Conservation (phyloP, 2,113 vertebrate genomes). For the Enhydra lutris region DNA sequence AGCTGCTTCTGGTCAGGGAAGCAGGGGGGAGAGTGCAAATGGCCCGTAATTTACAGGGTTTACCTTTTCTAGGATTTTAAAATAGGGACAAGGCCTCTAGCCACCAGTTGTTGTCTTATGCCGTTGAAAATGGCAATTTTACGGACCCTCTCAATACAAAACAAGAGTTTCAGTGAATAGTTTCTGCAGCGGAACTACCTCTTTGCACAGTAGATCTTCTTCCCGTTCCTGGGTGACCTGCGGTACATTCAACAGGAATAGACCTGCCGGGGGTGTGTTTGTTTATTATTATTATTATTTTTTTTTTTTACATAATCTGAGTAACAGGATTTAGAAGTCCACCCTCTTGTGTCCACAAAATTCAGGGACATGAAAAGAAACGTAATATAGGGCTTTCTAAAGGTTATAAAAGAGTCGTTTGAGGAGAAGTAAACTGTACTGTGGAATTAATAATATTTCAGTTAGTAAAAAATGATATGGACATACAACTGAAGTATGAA, state of each 20-base stretch:
- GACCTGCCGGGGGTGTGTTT: neutral
- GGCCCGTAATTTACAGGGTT: neutral
- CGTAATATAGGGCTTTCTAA: neutral
- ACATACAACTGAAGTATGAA: neutral
- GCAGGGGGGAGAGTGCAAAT: neutral
- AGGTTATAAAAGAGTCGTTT: neutral
- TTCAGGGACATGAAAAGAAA: neutral
- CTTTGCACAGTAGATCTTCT: neutral
- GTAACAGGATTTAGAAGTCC: neutral
- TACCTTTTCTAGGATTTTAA: conserved; percentile 3
- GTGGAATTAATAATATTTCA: neutral
- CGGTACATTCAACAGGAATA: neutral
- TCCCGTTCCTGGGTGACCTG: neutral
- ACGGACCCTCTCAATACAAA: neutral
- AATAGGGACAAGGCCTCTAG: neutral
- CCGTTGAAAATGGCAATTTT: neutral
- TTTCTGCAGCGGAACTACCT: neutral
- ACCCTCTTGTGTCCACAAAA: neutral
- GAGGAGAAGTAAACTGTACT: neutral
- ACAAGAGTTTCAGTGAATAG: neutral
- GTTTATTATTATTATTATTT: neutral
- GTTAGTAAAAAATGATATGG: neutral
- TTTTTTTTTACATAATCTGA: neutral
- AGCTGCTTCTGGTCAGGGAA: conserved; percentile 4
- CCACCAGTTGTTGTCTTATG: neutral